phyloP scores from a whole-genome alignment of 2,113 vertebrate genomes.

The Anolis sagrei region DNA sequence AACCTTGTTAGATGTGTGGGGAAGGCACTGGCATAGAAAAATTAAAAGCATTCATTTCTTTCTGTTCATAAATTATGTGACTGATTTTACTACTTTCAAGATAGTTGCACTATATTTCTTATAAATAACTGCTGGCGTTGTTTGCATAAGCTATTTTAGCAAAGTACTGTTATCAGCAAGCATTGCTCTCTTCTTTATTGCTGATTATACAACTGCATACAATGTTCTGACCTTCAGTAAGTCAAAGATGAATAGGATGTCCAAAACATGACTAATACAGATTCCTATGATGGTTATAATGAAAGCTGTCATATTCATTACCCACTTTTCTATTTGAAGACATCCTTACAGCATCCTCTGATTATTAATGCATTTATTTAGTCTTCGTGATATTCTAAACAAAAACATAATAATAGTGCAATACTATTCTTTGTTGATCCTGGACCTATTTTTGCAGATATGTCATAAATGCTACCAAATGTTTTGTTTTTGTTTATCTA shows the following conservation, averaged over 20 bases:
- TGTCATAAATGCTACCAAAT: neutral
- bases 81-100: neutral
- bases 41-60: neutral
- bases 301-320: neutral
- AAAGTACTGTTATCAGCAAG: slow-evolving; percentile 15
- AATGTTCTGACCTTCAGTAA: neutral
- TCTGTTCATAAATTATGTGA: neutral
- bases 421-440: neutral
- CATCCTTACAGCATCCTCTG: neutral
- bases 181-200: neutral
- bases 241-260: accelerated
- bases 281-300: neutral
- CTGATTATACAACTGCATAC: neutral
- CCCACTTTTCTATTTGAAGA: neutral
- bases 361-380: neutral
- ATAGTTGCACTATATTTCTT: neutral
- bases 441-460: neutral
- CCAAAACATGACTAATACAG: neutral
- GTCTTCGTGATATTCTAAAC: neutral
- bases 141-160: slow-evolving; percentile 9
- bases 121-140: slow-evolving; percentile 15
- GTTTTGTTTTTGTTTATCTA: neutral
- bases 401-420: neutral
- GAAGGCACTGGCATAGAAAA: accelerated
- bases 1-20: neutral